Base-by-base conservation (phyloP, 2,113 vertebrate genomes). In the Strix uralensis region DNA sequence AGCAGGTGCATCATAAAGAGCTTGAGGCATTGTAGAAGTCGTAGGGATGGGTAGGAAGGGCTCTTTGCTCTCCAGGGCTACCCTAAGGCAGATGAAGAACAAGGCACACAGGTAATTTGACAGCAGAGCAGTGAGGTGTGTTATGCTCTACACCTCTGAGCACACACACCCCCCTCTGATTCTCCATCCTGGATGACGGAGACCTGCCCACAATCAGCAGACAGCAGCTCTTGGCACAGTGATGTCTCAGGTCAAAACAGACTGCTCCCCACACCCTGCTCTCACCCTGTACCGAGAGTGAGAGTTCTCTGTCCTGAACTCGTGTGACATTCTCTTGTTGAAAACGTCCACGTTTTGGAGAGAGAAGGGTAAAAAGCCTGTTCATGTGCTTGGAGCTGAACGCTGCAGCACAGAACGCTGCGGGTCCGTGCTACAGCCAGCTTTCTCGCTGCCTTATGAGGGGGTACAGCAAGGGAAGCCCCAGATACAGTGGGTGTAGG, bases 1-100 rank as follows among this genome's bases (percentile, higher is more conserved):
- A 80, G 23, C 7, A 40, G 29, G 52, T 1, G 52, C 25, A 21
- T 2, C 0, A 0, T 1, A 3, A 49, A 38, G 25, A 2, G 15
- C 59, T 73, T 19, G 54, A 47, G 52, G 15, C 19, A 27, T 16
- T 3, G 4, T 13, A 20, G 2, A 3, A 47, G 46, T 47, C 12
- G 34, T 1, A 20, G 30, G 46, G 58, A 40, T 13, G 70, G 16
- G n/a, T 2, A 46, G 46, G 26, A 49, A 57, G 11, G 38, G 34
- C 12, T 10, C 59, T 38, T 27, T 34, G 32, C 5, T 21, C 47
- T 54, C 58, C 58, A 20, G 52, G 58, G 22, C 42, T 44, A 4
- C 9, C 65, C 51, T 21, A 36, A 62, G 44, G 47, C 32, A 30
- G 25, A 6, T 2, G 14, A 58, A 47, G 54, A 58, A 40, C 18